phyloP scores from a whole-genome alignment of 2,888 invertebrate species.

The Gandaritis pyraliata region DNA sequence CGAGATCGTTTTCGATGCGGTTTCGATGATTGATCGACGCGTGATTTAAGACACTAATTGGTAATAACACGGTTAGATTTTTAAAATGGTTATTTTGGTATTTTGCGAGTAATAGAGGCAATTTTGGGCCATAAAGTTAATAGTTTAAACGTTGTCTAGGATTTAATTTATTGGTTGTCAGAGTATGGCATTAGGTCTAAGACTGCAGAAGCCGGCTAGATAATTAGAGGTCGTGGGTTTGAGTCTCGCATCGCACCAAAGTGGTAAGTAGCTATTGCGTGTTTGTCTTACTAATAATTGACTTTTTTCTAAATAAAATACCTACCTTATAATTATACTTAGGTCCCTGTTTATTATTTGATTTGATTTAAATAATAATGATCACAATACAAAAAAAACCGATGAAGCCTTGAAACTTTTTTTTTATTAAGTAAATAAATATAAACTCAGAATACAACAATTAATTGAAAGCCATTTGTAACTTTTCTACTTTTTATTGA shows the following conservation, averaged over 20 bases:
- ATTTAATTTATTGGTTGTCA: conserved; percentile 26
- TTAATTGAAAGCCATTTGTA: too few species aligned
- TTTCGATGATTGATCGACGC: conserved; percentile 40
- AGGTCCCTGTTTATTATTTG: too few species aligned
- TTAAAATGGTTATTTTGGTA: conserved; percentile 34
- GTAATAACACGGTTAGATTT: conserved; percentile 42
- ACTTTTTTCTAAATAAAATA: too few species aligned
- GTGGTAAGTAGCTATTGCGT: conserved; percentile 22
- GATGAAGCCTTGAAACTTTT: too few species aligned
- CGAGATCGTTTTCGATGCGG: conserved; percentile 40
- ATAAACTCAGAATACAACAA: too few species aligned
- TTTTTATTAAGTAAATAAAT: too few species aligned
- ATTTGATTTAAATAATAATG: too few species aligned
- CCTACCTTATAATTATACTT: background rate
- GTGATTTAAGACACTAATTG: conserved; percentile 40
- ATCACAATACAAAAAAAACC: too few species aligned
- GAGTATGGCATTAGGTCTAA: conserved; percentile 5
- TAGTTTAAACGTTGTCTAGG: conserved; percentile 36
- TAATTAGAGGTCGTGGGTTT: conserved; percentile 25
- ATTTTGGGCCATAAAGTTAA: conserved; percentile 44
- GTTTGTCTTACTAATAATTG: background rate
- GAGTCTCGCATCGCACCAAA: conserved; percentile 19
- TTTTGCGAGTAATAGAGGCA: conserved; percentile 43
- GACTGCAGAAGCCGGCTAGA: conserved; percentile 19
- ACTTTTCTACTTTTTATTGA: too few species aligned